phyloP scores from a whole-genome alignment of 2,113 vertebrate species.

The Lophotis ruficrista region DNA sequence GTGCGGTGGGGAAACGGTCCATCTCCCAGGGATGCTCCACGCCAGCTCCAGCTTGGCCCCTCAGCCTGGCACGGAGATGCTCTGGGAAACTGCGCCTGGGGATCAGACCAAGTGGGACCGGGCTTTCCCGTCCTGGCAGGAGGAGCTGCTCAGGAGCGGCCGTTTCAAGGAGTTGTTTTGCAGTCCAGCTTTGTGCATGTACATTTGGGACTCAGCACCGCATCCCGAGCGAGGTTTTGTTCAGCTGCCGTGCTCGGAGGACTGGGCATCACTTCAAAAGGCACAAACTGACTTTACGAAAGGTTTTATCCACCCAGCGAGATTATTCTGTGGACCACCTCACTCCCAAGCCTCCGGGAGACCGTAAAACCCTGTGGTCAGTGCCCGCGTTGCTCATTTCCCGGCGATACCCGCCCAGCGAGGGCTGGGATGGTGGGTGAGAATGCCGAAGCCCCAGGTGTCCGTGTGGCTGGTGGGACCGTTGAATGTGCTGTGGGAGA shows the following conservation, averaged over 20 bases:
- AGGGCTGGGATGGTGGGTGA: not conserved
- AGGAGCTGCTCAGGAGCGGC: not conserved
- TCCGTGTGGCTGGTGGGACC: fast-evolving
- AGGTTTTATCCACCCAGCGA: not conserved
- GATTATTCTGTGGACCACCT: not conserved
- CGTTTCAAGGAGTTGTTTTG: not conserved
- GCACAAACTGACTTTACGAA: fast-evolving
- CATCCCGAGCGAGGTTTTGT: fast-evolving
- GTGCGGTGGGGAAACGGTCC: not conserved
- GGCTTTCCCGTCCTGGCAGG: not conserved
- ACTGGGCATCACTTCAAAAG: not conserved
- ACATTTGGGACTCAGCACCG: fast-evolving
- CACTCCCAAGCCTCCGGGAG: fast-evolving
- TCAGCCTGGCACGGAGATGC: not conserved
- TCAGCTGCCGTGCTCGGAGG: fast-evolving
- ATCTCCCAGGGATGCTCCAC: not conserved
- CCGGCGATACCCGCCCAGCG: not conserved
- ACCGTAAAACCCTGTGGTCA: too few relatives aligned
- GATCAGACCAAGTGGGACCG: fast-evolving
- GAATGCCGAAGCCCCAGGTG: not conserved
- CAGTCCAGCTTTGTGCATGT: fast-evolving
- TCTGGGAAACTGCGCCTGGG: not conserved
- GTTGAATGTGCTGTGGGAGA: fast-evolving
- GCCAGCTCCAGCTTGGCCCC: not conserved
- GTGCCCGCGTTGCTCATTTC: fast-evolving